Conservation (phyloP, 2,113 vertebrate species). For the Podarcis muralis region DNA sequence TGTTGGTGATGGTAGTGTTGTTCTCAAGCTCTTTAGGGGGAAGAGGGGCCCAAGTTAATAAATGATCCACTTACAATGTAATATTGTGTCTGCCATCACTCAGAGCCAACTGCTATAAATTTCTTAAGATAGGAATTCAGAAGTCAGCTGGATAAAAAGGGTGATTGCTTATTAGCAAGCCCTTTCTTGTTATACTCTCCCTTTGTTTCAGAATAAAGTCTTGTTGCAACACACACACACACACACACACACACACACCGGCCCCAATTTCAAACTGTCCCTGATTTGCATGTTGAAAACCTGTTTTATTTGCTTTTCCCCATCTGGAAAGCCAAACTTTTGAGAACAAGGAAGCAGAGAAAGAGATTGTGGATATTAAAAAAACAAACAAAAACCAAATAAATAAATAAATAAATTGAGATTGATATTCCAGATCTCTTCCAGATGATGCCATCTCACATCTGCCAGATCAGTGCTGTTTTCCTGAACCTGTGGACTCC, state of each 20-base stretch:
- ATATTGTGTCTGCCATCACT: not conserved
- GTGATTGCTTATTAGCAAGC: not conserved
- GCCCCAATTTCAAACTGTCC: not conserved
- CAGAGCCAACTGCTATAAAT: not conserved
- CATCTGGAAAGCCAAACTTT: not conserved
- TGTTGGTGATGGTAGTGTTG: not conserved
- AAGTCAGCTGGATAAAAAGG: conserved; percentile 12
- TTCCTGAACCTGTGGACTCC: conserved; percentile 42
- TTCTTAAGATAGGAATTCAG: not conserved
- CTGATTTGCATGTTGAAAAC: conserved; percentile 1
- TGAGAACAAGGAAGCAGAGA: conserved; percentile 24
- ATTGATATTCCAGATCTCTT: not conserved
- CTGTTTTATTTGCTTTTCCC: not conserved
- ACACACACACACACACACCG: not conserved
- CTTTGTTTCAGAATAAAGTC: not conserved
- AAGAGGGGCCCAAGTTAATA: no score
- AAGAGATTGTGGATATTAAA: not conserved
- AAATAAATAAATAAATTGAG: not conserved
- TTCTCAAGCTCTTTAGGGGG: not conserved
- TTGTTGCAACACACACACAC: not conserved
- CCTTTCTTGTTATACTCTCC: not conserved
- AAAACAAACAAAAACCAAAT: not conserved
- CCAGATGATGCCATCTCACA: not conserved
- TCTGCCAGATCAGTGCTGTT: not conserved
- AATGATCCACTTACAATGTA: no score